Conservation (phyloP, 1,140 invertebrate genomes). For the Trissolcus basalis region DNA sequence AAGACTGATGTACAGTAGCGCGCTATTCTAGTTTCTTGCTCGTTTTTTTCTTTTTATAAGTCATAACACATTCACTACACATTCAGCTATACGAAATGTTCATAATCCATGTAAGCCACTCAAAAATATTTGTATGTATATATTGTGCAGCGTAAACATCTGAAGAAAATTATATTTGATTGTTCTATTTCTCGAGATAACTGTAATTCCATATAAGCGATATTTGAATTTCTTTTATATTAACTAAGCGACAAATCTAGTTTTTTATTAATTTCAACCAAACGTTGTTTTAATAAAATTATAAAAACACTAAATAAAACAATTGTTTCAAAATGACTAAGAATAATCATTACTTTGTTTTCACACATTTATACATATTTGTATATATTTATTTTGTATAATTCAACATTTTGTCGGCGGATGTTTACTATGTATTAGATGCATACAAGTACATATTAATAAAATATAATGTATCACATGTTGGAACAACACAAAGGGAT, state of each 20-base stretch:
- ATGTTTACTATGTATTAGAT: conserved; percentile 46
- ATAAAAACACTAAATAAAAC: too few relatives aligned
- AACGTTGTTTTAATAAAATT: too few relatives aligned
- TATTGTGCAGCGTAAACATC: conserved; percentile 15
- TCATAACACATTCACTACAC: conserved; percentile 43
- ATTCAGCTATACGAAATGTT: conserved; percentile 40
- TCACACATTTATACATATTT: too few relatives aligned
- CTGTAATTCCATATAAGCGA: too few relatives aligned
- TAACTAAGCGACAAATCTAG: too few relatives aligned
- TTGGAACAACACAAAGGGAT: conserved; percentile 39
- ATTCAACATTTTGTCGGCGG: conserved; percentile 25
- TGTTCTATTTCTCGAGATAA: too few relatives aligned
- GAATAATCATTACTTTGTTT: too few relatives aligned
- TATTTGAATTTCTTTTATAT: too few relatives aligned
- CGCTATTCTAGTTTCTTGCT: conserved; percentile 68
- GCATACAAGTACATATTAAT: conserved; percentile 49
- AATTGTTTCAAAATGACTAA: too few relatives aligned
- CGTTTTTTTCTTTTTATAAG: conserved; percentile 52
- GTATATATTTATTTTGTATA: not conserved
- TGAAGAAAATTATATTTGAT: too few relatives aligned
- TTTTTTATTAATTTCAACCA: too few relatives aligned
- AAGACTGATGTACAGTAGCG: conserved; percentile 77
- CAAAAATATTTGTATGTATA: conserved; percentile 56
- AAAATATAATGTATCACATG: conserved; percentile 49
- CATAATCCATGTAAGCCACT: conserved; percentile 26